Conservation (phyloP, 2,888 invertebrate species). For the Diaphora mendica region DNA sequence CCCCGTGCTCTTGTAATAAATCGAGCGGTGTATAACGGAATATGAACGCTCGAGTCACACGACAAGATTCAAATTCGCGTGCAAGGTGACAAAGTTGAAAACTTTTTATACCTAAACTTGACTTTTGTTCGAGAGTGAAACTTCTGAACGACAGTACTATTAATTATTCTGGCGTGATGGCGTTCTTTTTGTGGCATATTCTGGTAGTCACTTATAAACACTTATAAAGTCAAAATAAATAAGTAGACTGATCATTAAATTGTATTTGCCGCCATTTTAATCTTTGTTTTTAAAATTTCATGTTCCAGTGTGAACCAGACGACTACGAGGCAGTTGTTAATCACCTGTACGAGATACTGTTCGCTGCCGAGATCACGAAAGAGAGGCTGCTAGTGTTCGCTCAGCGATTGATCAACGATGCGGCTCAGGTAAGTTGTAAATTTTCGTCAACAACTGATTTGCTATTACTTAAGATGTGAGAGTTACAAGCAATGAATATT, state of each 20-base stretch:
- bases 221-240: too few relatives aligned
- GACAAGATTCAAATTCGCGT: too few relatives aligned
- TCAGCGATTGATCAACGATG: slow-evolving; percentile 93
- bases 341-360: slow-evolving; percentile 92
- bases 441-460: neutral
- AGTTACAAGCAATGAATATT: neutral
- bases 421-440: slow-evolving; percentile 86
- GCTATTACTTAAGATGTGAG: neutral
- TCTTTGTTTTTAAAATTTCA: neutral
- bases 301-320: slow-evolving; percentile 89
- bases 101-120: too few relatives aligned
- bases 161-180: too few relatives aligned
- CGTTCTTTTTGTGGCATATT: neutral
- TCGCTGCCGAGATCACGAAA: slow-evolving; percentile 89
- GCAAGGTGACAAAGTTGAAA: too few relatives aligned
- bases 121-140: too few relatives aligned
- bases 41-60: too few relatives aligned
- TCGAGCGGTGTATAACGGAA: too few relatives aligned
- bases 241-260: neutral
- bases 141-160: too few relatives aligned
- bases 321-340: slow-evolving; percentile 91
- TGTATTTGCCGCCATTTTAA: neutral
- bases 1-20: too few relatives aligned
- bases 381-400: slow-evolving; percentile 92
- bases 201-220: too few relatives aligned